A percentile compares a stretch with the other conserved stretches of the same genome.
These are phyloP conservation scores for Sterna hirundo DNA, from an alignment of 2,113 vertebrate genomes.

Conservation along the genomic window DNA sequence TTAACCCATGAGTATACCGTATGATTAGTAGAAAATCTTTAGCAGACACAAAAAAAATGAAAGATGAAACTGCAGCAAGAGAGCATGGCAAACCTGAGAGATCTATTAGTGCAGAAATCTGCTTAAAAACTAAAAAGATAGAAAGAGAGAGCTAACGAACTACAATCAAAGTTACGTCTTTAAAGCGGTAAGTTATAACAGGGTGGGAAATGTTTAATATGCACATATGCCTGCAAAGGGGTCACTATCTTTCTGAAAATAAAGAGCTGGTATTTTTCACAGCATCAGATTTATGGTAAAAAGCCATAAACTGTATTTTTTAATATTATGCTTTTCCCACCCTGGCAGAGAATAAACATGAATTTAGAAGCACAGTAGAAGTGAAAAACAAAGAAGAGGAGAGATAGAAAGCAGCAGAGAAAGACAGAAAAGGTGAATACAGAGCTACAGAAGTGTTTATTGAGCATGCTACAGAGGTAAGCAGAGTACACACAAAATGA, in stretches of 20 bases:
- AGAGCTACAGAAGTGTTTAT: constrained; percentile 98
- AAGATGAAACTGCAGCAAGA: constrained; percentile 81
- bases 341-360: constrained; percentile 81
- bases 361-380: constrained; percentile 83
- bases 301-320: constrained; percentile 57
- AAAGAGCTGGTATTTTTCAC: constrained; percentile 63
- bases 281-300: constrained; percentile 71
- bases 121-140: constrained; percentile 72
- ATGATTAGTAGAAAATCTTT: constrained; percentile 74
- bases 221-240: constrained; percentile 62
- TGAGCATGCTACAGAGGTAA: constrained; percentile 98
- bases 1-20: constrained; percentile 15
- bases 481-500: constrained; percentile 87
- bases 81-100: constrained; percentile 80
- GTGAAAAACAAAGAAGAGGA: constrained; percentile 80
- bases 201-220: constrained; percentile 81
- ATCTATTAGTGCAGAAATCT: constrained; percentile 79
- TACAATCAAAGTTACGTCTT: constrained; percentile 78
- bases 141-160: constrained; percentile 78
- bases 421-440: constrained; percentile 86
- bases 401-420: constrained; percentile 83
- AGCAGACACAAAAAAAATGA: constrained; percentile 78
- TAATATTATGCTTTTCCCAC: constrained; percentile 77
- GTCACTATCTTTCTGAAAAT: constrained; percentile 62
- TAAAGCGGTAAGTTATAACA: constrained; percentile 77